A percentile compares a stretch with the other conserved stretches of the same genome.
These are phyloP conservation scores for Portunus trituberculatus DNA, from an alignment of 1,140 invertebrate genomes.

Conservation along the genomic window DNA sequence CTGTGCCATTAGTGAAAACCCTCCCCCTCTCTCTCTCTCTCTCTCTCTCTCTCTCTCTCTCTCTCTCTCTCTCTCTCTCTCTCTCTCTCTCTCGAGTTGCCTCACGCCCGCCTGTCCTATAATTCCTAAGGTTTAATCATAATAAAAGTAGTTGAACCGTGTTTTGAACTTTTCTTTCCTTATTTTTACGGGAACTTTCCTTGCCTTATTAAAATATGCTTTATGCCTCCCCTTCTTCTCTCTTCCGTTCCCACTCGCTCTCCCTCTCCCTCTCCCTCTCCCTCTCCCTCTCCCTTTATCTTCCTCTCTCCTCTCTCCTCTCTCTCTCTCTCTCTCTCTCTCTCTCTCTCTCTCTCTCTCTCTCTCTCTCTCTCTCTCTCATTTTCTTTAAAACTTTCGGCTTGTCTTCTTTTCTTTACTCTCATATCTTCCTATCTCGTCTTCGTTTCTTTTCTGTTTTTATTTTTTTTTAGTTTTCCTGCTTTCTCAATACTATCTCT, in stretches of 20 bases:
- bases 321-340: neutral
- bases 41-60: neutral
- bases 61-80: slow-evolving; percentile 6
- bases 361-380: slow-evolving; percentile 23
- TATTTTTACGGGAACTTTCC: neutral
- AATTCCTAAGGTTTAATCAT: slow-evolving; percentile 15
- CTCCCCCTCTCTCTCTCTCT: too few species aligned
- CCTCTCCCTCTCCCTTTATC: neutral
- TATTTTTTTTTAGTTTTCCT: neutral
- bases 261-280: neutral
- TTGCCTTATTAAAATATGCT: neutral
- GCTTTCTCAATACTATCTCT: neutral
- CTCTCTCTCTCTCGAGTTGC: neutral
- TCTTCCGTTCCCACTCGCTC: neutral
- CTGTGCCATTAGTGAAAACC: too few species aligned
- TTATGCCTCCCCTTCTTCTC: neutral
- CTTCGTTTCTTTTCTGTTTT: neutral
- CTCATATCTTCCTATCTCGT: neutral
- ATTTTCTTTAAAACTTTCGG: neutral
- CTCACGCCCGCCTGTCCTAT: neutral
- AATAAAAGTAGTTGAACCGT: slow-evolving; percentile 23
- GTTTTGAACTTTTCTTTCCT: neutral
- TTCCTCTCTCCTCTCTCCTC: neutral
- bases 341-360: slow-evolving; percentile 7
- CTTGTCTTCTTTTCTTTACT: neutral